Evolutionary conservation across 2,797 vertebrate genomes (phyloP), one percentile per base, ranked within the genome.

Genomic region (Neomorphus geoffroyi): DNA sequence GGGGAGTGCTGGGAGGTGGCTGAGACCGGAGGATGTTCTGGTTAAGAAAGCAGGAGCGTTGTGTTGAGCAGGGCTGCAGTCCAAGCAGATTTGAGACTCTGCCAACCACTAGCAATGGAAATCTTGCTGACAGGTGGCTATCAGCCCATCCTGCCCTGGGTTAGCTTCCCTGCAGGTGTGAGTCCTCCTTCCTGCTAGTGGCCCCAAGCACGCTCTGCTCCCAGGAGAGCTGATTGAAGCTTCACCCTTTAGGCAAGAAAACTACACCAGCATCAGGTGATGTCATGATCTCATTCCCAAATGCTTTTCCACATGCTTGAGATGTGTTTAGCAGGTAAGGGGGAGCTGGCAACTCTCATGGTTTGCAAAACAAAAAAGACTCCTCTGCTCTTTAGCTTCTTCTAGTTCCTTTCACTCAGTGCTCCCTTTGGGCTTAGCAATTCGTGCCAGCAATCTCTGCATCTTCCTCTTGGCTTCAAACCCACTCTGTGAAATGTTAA

Each of bases 251-350:
- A 48, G 51, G 43, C 6, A 28, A 94, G 67, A 87, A 82, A 85
- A 75, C 88, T 43, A 74, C 75, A 64, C 57, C 56, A 71, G 69
- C 73, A 37, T 86, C 88, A 91, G 88, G 90, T 93, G 80, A 60
- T 60, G 41, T 66, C 90, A 37, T 58, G 75, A 94, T 50, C 57
- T 89, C 60, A 39, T 85, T 90, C 83, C 61, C 79, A 88, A 69
- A 86, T 81, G 33, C 82, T 93, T 96, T 91, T 81, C 83, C 81
- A 77, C 33, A 28, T 28, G n/a, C 87, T 90, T 51, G 75, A 87
- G 80, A 83, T 82, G 33, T 4, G 12, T 92, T 73, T 86, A 72
- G 70, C 90, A 90, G 77, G 90, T 95, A 92, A 81, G 56, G 32
- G 61, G 84, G 75, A 78, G 77, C 74, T 83, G 83, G 90, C 53